Evolutionary conservation across 1,140 invertebrate species (phyloP).

Genomic region (Drosophila kepulauana): DNA sequence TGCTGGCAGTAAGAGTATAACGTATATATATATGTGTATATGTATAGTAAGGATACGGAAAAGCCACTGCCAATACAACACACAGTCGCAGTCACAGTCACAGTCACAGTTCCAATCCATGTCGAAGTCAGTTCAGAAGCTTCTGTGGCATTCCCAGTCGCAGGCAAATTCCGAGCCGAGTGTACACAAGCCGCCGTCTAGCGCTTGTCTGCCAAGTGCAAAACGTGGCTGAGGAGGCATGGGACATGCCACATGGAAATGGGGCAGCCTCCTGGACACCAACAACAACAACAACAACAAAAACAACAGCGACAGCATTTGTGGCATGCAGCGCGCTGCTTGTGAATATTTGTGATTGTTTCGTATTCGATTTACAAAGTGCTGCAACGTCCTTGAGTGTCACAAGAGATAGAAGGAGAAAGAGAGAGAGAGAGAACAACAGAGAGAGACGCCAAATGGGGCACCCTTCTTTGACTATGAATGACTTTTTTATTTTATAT

Average conservation of each 20-base stretch:
- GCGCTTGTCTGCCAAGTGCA: conserved; percentile 78
- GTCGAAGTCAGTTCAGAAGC: background rate
- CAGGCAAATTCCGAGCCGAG: conserved; percentile 62
- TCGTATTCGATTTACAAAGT: conserved; percentile 79
- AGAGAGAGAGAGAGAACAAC: conserved; percentile 6
- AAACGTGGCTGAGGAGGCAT: conserved; percentile 22
- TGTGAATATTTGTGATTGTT: conserved; percentile 77
- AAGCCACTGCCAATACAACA: conserved; percentile 28
- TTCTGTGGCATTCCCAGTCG: conserved; percentile 28
- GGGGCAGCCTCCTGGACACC: conserved; percentile 13
- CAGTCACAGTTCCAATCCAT: conserved; percentile 7
- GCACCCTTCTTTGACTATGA: conserved; percentile 57
- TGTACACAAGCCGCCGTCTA: conserved; percentile 80
- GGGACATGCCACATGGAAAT: conserved; percentile 25
- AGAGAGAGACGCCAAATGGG: conserved; percentile 22
- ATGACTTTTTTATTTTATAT: conserved; percentile 63
- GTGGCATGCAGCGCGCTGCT: conserved; percentile 53
- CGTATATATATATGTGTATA: conserved; percentile 6
- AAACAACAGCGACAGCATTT: background rate
- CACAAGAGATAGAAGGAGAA: conserved; percentile 12
- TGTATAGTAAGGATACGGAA: conserved; percentile 47
- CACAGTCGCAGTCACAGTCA: conserved; percentile 5
- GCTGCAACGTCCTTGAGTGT: conserved; percentile 74
- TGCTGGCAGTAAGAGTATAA: conserved; percentile 16
- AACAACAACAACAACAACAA: background rate